Conservation (phyloP, 2,888 invertebrate species). For the Nowickia ferox region DNA sequence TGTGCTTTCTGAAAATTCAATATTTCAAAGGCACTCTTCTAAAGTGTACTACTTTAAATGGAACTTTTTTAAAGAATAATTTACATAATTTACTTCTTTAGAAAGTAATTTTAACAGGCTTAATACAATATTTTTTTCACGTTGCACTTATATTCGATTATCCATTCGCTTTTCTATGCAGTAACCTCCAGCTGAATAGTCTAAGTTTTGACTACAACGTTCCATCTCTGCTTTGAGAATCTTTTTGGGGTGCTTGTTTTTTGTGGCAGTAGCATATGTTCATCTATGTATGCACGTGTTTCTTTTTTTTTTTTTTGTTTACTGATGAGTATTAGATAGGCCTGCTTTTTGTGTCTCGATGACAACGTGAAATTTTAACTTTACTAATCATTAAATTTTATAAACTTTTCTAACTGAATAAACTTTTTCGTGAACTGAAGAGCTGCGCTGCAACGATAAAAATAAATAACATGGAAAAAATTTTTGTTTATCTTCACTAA, state of each 20-base stretch:
- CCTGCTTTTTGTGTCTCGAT: constrained; percentile 46
- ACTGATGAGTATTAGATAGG: neutral
- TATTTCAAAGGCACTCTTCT: no score
- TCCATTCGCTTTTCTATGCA: no score
- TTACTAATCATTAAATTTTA: constrained; percentile 61
- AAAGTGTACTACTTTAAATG: no score
- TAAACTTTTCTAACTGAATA: constrained; percentile 62
- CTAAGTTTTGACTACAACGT: neutral
- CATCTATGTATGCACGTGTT: neutral
- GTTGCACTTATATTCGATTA: no score
- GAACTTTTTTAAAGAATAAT: no score
- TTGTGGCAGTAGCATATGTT: neutral
- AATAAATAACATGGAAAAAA: constrained; percentile 29
- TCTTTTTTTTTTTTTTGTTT: neutral
- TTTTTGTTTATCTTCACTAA: constrained; percentile 33
- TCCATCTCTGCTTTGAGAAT: neutral
- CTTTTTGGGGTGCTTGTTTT: neutral
- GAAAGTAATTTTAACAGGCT: no score
- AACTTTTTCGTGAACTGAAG: constrained; percentile 47
- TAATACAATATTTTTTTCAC: no score
- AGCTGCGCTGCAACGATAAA: constrained; percentile 31
- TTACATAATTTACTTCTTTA: no score
- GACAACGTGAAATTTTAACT: constrained; percentile 52
- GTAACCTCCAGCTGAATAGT: neutral
- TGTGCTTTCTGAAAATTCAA: no score